Conservation (phyloP, 1,140 invertebrate species). For the Gyrodactylus salaris region DNA sequence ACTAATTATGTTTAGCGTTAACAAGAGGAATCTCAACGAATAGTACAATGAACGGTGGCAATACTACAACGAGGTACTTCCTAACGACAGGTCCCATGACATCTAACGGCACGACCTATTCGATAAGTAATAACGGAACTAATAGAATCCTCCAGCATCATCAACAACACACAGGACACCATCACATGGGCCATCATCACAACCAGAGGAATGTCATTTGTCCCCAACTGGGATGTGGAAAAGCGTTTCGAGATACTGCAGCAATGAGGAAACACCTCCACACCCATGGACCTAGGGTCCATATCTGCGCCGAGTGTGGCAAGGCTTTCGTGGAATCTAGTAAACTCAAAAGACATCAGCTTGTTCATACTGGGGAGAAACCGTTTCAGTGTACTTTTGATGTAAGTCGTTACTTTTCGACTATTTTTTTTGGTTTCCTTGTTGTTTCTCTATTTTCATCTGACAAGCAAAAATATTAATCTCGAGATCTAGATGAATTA, state of each 20-base stretch:
- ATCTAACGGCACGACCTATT: background rate
- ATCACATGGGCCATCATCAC: background rate
- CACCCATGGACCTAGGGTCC: constrained; percentile 71
- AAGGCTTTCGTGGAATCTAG: constrained; percentile 92
- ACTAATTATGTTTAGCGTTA: too few relatives aligned
- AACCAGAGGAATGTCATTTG: constrained; percentile 7
- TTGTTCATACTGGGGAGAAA: constrained; percentile 73
- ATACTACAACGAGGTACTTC: background rate
- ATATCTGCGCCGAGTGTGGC: constrained; percentile 85
- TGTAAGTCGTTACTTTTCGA: background rate
- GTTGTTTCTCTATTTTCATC: too few relatives aligned
- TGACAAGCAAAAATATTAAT: too few relatives aligned
- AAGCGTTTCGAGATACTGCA: constrained; percentile 87
- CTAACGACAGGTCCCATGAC: background rate
- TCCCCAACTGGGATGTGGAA: constrained; percentile 31
- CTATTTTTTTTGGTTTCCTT: constrained; percentile 5
- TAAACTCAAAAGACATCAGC: constrained; percentile 64
- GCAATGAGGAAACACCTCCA: constrained; percentile 89
- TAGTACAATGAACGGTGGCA: too few relatives aligned
- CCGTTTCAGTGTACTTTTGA: constrained; percentile 32
- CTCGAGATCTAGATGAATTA: too few relatives aligned
- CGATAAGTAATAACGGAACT: background rate
- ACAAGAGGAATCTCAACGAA: too few relatives aligned
- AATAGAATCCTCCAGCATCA: background rate
- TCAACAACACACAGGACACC: background rate